A percentile compares a stretch with the other conserved stretches of the same genome.
phyloP scores from a whole-genome alignment of 2,113 vertebrate species.

The Microtus ochrogaster region DNA sequence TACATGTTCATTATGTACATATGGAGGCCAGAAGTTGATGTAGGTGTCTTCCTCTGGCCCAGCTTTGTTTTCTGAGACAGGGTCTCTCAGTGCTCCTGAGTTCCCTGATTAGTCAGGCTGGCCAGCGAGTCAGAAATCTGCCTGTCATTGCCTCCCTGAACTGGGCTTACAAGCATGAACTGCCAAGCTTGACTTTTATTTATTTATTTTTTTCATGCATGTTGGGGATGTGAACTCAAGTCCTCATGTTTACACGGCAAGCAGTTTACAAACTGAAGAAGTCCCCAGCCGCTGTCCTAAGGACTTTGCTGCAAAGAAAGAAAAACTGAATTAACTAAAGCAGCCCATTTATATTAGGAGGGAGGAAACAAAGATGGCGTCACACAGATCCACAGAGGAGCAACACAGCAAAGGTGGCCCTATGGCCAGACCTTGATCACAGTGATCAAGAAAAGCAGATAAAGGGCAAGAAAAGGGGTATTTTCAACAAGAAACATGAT shows the following conservation, averaged over 20 bases:
- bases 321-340: constrained; percentile 19
- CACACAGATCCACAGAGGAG: background rate
- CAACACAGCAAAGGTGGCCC: background rate
- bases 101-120: background rate
- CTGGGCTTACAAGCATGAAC: background rate
- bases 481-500: background rate
- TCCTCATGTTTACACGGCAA: background rate
- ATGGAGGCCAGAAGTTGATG: background rate
- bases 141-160: too few species aligned
- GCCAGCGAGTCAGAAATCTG: background rate
- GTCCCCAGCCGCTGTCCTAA: background rate
- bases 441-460: background rate
- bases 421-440: background rate
- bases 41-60: background rate
- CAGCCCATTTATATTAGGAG: background rate
- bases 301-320: background rate
- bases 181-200: background rate
- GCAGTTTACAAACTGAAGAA: background rate
- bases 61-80: background rate
- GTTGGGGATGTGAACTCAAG: background rate
- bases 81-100: background rate
- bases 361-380: background rate
- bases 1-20: background rate
- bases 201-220: background rate
- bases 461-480: background rate